Percentiles rank a stretch among this genome's conserved stretches.
phyloP scores from a whole-genome alignment of 2,113 vertebrate genomes.

The Dasyprocta punctata region DNA sequence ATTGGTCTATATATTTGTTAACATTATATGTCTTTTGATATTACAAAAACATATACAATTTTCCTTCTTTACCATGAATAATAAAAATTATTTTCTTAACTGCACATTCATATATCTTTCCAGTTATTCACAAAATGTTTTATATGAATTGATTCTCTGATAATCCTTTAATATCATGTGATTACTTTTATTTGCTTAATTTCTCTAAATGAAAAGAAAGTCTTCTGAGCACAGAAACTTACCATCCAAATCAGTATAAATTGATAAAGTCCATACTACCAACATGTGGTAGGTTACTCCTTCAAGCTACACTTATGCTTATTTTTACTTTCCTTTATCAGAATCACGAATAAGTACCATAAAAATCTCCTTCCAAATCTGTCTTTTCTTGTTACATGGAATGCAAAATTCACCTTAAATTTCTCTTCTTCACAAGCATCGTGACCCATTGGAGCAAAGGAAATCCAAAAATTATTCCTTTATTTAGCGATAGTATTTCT shows the following conservation, averaged over 20 bases:
- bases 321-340: no score
- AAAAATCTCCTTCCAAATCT: background rate
- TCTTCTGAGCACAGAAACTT: background rate
- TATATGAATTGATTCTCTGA: background rate
- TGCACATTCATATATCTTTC: background rate
- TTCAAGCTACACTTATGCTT: background rate
- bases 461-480: no score
- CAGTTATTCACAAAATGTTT: background rate
- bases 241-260: background rate
- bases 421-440: background rate
- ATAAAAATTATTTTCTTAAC: no score
- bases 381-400: background rate
- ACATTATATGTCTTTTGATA: background rate
- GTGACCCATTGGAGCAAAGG: background rate
- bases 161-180: no score
- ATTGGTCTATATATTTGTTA: no score
- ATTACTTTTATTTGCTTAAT: fast-evolving
- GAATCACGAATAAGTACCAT: background rate
- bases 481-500: background rate
- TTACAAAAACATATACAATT: background rate
- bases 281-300: no score
- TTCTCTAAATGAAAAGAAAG: no score
- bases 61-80: background rate
- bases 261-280: background rate
- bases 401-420: background rate